Percentiles rank a stretch among this genome's conserved stretches.
Conservation (phyloP, 2,888 invertebrate species). For the Pheosia tremula region DNA sequence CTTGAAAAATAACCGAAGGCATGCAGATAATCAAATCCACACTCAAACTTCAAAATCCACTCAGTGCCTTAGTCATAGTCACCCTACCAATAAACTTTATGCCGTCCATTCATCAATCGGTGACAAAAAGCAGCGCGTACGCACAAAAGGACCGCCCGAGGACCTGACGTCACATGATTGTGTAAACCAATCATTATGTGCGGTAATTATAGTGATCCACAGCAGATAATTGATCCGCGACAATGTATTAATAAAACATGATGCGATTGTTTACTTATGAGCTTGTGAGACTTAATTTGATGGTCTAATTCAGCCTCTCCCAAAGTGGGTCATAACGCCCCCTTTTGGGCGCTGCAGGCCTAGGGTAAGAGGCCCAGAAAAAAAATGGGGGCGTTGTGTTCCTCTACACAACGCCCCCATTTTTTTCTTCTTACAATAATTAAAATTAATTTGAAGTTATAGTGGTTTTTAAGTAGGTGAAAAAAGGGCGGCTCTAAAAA, state of each 20-base stretch:
- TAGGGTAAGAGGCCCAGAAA: too few species aligned
- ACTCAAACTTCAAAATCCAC: background rate
- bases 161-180: conserved; percentile 1
- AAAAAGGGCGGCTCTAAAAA: too few species aligned
- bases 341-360: too few species aligned
- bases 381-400: too few species aligned
- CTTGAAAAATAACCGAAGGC: too few species aligned
- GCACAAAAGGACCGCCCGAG: conserved; percentile 20
- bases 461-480: too few species aligned
- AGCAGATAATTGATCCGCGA: conserved; percentile 10
- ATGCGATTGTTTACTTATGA: background rate
- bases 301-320: background rate
- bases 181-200: background rate
- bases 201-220: background rate
- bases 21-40: too few species aligned
- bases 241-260: conserved; percentile 31
- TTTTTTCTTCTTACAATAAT: too few species aligned
- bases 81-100: conserved; percentile 23
- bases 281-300: background rate
- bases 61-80: conserved; percentile 9
- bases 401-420: too few species aligned
- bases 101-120: conserved; percentile 27
- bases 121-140: conserved; percentile 19
- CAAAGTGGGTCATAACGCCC: too few species aligned
- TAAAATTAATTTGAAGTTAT: too few species aligned